Evolutionary conservation across 30 jellyfish, hydroid and myxozoan species (phyloP).

Genomic region (Clytia hemisphaerica): DNA sequence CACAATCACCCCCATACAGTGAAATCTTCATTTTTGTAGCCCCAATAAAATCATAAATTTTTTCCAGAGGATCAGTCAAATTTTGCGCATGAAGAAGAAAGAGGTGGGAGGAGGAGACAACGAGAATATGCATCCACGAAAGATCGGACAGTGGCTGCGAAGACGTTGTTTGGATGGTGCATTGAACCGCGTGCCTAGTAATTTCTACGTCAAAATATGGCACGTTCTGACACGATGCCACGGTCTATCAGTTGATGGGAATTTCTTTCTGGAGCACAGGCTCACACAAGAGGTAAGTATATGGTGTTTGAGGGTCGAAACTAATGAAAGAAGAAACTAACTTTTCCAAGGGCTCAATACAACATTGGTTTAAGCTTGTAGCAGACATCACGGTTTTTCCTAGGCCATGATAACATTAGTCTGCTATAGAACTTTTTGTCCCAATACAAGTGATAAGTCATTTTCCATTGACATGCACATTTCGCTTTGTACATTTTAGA

Average conservation of each 20-base stretch:
- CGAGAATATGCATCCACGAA: slow-evolving; percentile 41
- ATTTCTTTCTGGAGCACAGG: slow-evolving; percentile 19
- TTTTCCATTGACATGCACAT: too few relatives aligned
- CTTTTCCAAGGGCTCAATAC: too few relatives aligned
- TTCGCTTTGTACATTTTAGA: too few relatives aligned
- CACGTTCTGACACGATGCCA: slow-evolving; percentile 48
- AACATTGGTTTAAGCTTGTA: too few relatives aligned
- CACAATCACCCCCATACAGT: too few relatives aligned
- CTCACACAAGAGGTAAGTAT: slow-evolving; percentile 27
- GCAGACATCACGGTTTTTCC: too few relatives aligned
- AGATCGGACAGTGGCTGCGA: slow-evolving; percentile 95
- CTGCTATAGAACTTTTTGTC: too few relatives aligned
- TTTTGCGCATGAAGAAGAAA: too few relatives aligned
- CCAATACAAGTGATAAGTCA: background rate
- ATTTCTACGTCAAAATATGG: slow-evolving; percentile 82
- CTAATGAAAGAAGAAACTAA: too few relatives aligned
- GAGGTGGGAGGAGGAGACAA: background rate
- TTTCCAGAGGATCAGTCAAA: background rate
- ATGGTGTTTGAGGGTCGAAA: too few relatives aligned
- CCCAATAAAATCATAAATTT: background rate
- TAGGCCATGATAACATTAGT: too few relatives aligned
- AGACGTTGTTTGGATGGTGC: slow-evolving; percentile 99
- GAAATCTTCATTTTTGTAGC: background rate
- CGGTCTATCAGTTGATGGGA: slow-evolving; percentile 11
- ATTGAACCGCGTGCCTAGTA: slow-evolving; percentile 79